Conservation (phyloP, 2,797 vertebrate species). For the Rousettus madagascariensis region DNA sequence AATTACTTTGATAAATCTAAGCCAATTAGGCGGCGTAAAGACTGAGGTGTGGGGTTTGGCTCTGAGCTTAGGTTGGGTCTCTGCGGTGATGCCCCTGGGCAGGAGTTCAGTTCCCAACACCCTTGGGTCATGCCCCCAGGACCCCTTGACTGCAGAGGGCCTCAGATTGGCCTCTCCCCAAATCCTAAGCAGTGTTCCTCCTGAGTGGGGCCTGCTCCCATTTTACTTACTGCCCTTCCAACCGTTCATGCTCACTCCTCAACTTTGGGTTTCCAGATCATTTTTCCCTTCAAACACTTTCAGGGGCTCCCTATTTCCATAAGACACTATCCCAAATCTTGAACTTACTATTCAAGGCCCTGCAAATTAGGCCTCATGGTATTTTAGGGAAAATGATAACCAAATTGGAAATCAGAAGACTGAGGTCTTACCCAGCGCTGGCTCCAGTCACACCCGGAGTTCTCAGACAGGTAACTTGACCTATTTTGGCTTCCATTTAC, state of each 20-base stretch:
- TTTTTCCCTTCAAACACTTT: background rate
- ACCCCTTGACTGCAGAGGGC: background rate
- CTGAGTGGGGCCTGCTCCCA: accelerated
- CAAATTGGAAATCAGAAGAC: background rate
- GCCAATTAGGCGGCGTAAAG: constrained; percentile 81
- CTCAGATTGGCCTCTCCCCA: background rate
- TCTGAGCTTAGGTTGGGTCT: background rate
- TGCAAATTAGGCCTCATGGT: background rate
- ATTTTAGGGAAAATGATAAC: background rate
- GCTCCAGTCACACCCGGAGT: background rate
- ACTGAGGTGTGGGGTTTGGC: background rate
- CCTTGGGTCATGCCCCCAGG: background rate
- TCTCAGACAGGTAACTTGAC: background rate
- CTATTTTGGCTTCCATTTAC: background rate
- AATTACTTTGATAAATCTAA: constrained; percentile 89
- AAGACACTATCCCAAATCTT: background rate
- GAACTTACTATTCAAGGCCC: background rate
- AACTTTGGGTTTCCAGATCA: background rate
- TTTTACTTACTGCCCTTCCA: background rate
- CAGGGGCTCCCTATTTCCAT: background rate
- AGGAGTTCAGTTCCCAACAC: background rate
- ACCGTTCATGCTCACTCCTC: background rate
- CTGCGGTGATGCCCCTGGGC: background rate
- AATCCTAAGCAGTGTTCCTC: background rate
- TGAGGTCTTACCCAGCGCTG: background rate